phyloP scores from a whole-genome alignment of 1,140 invertebrate species.

The Drosophila grimshawi region DNA sequence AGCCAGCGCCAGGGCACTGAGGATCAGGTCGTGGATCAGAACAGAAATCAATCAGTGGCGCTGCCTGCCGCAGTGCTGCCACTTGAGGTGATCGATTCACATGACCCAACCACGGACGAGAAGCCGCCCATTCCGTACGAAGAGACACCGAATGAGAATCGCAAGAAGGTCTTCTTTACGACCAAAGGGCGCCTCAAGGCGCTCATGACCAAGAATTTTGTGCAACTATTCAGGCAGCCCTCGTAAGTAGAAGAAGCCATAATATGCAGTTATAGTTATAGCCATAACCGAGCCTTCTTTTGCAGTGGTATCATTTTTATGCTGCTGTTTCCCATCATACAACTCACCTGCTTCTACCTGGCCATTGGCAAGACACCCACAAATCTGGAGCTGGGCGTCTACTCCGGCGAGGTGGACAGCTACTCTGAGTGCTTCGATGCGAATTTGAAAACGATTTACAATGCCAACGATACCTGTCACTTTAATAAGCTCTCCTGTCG shows the following conservation, averaged over 20 bases:
- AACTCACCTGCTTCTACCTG: conserved; percentile 92
- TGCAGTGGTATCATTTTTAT: conserved; percentile 91
- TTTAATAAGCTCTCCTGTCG: conserved; percentile 87
- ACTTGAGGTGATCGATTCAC: conserved; percentile 69
- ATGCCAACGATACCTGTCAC: conserved; percentile 83
- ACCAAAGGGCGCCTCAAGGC: conserved; percentile 81
- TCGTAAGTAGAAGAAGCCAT: conserved; percentile 85
- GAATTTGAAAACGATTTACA: conserved; percentile 66
- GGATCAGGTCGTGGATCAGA: conserved; percentile 65
- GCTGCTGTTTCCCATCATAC: conserved; percentile 91
- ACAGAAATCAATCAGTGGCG: conserved; percentile 41
- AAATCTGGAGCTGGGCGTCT: conserved; percentile 89
- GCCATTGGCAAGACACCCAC: conserved; percentile 92
- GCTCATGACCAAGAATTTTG: conserved; percentile 86
- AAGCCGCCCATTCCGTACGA: conserved; percentile 62
- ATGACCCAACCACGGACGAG: conserved; percentile 46
- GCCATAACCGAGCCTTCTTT: conserved; percentile 7
- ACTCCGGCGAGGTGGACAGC: conserved; percentile 89
- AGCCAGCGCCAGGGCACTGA: conserved; percentile 87
- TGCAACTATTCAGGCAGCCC: conserved; percentile 88
- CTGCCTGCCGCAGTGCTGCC: conserved; percentile 59
- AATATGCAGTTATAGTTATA: neutral
- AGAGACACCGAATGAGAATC: conserved; percentile 62
- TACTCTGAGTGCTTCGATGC: conserved; percentile 74
- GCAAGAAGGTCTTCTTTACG: conserved; percentile 75